phyloP scores from a whole-genome alignment of 2,888 invertebrate species.

The Amphipyra tragopoginis region DNA sequence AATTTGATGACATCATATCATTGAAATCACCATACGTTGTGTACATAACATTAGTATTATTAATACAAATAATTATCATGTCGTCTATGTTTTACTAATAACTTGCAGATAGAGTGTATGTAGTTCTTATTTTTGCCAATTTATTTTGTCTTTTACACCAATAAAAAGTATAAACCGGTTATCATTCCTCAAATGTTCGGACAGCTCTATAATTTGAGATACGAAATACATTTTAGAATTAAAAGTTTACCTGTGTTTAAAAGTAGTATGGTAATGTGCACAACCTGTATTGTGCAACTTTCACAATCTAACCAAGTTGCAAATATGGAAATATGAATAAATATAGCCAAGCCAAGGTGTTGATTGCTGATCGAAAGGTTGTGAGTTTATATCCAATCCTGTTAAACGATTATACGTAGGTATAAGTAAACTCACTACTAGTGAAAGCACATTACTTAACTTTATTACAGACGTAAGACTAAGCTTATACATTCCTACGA shows the following conservation, averaged over 20 bases:
- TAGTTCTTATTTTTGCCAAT: conserved; percentile 5
- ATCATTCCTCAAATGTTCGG: background rate
- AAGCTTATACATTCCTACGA: background rate
- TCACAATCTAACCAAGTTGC: conserved; percentile 17
- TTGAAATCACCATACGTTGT: no score
- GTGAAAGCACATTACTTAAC: conserved; percentile 38
- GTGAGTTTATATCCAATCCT: conserved; percentile 18
- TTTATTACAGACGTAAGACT: conserved; percentile 8
- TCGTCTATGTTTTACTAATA: no score
- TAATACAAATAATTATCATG: no score
- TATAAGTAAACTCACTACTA: background rate
- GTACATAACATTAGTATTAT: no score
- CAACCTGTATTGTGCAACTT: conserved; percentile 30
- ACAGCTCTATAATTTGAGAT: conserved; percentile 3
- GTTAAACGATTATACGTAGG: conserved; percentile 11
- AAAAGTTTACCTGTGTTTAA: background rate
- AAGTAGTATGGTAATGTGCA: conserved; percentile 2
- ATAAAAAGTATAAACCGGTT: conserved; percentile 13
- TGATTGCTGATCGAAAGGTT: conserved; percentile 21
- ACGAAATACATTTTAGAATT: background rate
- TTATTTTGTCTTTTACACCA: conserved; percentile 2
- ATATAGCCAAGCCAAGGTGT: conserved; percentile 29
- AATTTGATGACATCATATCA: no score
- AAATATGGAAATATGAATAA: conserved; percentile 45
- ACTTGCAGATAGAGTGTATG: background rate